Evolutionary conservation across 1,140 invertebrate species (phyloP).

Genomic region (Zaprionus inermis): DNA sequence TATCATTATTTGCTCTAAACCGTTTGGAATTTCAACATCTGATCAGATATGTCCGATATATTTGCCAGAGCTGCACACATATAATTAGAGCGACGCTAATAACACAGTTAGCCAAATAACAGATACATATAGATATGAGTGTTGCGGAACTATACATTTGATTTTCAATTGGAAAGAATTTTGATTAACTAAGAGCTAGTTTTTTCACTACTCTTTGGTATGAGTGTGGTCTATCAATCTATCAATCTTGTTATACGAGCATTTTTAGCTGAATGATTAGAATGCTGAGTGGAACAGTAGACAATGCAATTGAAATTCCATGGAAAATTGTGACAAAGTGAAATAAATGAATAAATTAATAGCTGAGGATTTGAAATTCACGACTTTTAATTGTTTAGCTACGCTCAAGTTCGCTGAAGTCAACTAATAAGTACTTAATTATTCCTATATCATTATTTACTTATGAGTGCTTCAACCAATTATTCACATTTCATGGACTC

Average conservation of each 20-base stretch:
- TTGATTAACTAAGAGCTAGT: background rate
- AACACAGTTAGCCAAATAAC: conserved; percentile 1
- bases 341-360: background rate
- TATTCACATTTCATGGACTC: too few relatives aligned
- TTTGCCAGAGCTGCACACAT: background rate
- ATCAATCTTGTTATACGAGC: background rate
- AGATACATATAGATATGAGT: background rate
- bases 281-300: background rate
- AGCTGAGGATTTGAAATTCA: background rate
- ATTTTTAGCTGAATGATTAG: background rate
- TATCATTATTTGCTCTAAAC: conserved; percentile 30
- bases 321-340: background rate
- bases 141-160: background rate
- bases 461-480: too few relatives aligned
- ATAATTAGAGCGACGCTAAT: background rate
- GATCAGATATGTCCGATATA: conserved; percentile 11
- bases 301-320: background rate
- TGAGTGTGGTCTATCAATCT: background rate
- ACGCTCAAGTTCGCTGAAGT: background rate
- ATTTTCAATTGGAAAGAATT: conserved; percentile 12
- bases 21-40: conserved; percentile 3
- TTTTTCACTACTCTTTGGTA: background rate
- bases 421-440: too few relatives aligned
- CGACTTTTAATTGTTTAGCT: background rate
- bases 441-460: too few relatives aligned